These are phyloP conservation scores for Rutpela maculata DNA, from an alignment of 2,888 invertebrate genomes.

Conservation along the genomic window DNA sequence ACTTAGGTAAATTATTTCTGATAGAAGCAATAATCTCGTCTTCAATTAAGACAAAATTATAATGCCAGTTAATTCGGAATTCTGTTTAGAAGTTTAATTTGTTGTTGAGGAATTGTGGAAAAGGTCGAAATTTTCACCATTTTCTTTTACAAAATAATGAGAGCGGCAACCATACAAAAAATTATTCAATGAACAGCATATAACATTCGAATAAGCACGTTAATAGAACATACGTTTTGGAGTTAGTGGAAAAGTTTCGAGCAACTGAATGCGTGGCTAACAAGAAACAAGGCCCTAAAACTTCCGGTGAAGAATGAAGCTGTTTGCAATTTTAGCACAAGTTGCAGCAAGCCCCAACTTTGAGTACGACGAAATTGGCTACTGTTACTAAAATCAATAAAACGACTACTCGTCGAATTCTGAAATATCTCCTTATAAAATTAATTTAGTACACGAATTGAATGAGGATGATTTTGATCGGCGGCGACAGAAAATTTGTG, in stretches of 20 bases:
- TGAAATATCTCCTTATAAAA: not conserved
- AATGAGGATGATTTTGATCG: too few relatives aligned
- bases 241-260: not conserved
- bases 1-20: too few relatives aligned
- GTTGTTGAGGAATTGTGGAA: not conserved
- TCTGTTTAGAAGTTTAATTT: not conserved
- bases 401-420: not conserved
- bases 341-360: not conserved
- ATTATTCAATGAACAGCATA: not conserved
- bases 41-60: not conserved
- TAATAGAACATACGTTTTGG: not conserved
- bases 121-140: not conserved
- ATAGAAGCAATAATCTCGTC: not conserved
- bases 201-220: not conserved
- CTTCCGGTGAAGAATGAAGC: not conserved
- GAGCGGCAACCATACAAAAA: not conserved
- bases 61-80: not conserved
- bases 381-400: not conserved
- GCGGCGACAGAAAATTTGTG: not conserved
- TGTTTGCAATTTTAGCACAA: not conserved
- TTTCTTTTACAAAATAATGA: not conserved
- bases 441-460: not conserved
- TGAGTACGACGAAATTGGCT: not conserved
- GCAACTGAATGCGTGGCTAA: not conserved
- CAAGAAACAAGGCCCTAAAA: not conserved